phyloP scores from a whole-genome alignment of 2,797 vertebrate species.

The Syndactyla subalaris region DNA sequence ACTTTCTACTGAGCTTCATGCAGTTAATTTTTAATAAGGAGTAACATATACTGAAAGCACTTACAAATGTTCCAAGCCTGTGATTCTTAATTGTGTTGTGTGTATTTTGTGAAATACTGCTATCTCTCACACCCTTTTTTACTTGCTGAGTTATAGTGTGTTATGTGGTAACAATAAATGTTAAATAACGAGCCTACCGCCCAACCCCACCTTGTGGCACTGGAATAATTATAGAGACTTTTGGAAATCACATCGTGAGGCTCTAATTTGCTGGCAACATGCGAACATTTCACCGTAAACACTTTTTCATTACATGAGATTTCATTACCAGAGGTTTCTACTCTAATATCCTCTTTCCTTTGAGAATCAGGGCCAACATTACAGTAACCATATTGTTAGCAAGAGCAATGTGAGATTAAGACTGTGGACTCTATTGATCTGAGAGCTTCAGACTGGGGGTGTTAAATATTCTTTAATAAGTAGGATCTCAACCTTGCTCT shows the following conservation, averaged over 20 bases:
- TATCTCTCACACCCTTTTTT: not conserved
- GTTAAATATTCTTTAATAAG: conserved; percentile 60
- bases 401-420: conserved; percentile 51
- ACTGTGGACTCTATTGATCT: conserved; percentile 31
- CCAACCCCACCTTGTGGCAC: not conserved
- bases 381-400: conserved; percentile 53
- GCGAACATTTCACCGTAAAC: conserved; percentile 27
- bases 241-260: conserved; percentile 6
- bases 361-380: conserved; percentile 40
- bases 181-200: conserved; percentile 9
- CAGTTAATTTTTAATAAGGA: not conserved
- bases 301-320: conserved; percentile 31
- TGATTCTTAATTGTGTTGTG: not conserved
- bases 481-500: conserved; percentile 35
- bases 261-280: conserved; percentile 42
- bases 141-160: not conserved
- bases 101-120: conserved; percentile 5
- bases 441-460: conserved; percentile 22
- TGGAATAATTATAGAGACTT: conserved; percentile 47
- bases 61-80: not conserved
- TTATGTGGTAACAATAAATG: conserved; percentile 10
- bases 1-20: not conserved
- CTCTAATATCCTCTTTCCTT: conserved; percentile 61
- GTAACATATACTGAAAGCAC: not conserved
- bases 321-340: conserved; percentile 66